Percentiles rank a stretch among this genome's conserved stretches.
Evolutionary conservation across 2,797 vertebrate genomes (phyloP).

Genomic region (Antennarius maculatus): DNA sequence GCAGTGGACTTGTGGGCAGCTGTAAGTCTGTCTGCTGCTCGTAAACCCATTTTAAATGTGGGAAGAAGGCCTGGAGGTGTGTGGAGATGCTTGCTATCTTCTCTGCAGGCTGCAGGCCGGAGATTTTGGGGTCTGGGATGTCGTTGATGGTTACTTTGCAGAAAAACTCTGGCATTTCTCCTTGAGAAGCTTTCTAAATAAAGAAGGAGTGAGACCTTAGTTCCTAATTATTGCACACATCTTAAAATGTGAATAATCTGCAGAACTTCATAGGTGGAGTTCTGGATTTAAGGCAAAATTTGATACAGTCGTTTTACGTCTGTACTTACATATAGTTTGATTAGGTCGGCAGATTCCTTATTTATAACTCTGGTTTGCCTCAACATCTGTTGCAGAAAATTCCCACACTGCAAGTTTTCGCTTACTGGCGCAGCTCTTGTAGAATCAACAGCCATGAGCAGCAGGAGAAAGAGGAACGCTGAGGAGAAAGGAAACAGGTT

Average conservation of each 20-base stretch:
- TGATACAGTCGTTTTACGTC: slow-evolving; percentile 18
- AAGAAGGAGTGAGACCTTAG: neutral
- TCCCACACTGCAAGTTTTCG: slow-evolving; percentile 56
- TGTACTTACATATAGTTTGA: slow-evolving; percentile 81
- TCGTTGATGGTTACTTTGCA: slow-evolving; percentile 69
- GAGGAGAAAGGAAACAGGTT: slow-evolving; percentile 60
- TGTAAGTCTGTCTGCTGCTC: slow-evolving; percentile 82
- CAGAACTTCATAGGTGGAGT: neutral
- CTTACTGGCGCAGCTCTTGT: slow-evolving; percentile 52
- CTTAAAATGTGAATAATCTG: neutral
- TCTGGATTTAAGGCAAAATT: slow-evolving; percentile 5
- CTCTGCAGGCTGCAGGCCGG: slow-evolving; percentile 71
- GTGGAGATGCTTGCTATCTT: slow-evolving; percentile 71
- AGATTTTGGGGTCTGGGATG: slow-evolving; percentile 75
- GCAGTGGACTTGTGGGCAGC: slow-evolving; percentile 51
- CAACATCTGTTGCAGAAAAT: slow-evolving; percentile 58
- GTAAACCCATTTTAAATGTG: slow-evolving; percentile 74
- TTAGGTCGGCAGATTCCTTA: slow-evolving; percentile 67
- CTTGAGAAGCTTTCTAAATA: slow-evolving; percentile 75
- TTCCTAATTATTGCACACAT: neutral
- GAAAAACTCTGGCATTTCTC: slow-evolving; percentile 71
- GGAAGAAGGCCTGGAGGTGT: slow-evolving; percentile 71
- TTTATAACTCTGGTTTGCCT: slow-evolving; percentile 66
- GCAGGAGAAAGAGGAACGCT: slow-evolving; percentile 74
- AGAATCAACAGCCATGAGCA: slow-evolving; percentile 71